Percentiles rank a stretch among this genome's conserved stretches.
These are phyloP conservation scores for Cheilosia soror DNA, from an alignment of 2,888 invertebrate genomes.

Conservation along the genomic window DNA sequence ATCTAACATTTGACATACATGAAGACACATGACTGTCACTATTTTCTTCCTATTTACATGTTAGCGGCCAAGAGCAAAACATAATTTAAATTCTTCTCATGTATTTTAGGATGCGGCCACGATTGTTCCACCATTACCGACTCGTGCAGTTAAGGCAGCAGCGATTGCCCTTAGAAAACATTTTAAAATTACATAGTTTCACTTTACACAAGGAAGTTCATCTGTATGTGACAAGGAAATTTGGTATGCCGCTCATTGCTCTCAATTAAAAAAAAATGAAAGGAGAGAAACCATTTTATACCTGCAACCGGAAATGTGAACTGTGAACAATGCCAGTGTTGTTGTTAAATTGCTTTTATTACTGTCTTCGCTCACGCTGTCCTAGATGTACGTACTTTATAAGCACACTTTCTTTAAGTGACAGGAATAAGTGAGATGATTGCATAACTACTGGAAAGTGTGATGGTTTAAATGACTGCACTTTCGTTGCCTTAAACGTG, in stretches of 20 bases:
- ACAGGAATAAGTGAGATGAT: neutral
- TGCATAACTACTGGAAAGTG: neutral
- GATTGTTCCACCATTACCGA: neutral
- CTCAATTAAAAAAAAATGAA: neutral
- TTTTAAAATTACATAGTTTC: neutral
- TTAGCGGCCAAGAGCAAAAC: neutral
- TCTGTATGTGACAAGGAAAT: neutral
- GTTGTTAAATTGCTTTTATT: neutral
- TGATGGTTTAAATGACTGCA: neutral
- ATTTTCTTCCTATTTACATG: neutral
- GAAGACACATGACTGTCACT: neutral
- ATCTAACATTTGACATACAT: neutral
- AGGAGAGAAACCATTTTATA: neutral
- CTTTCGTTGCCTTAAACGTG: too few species aligned
- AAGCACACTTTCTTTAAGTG: neutral
- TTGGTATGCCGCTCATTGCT: neutral
- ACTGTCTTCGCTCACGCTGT: neutral
- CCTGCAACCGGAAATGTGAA: neutral
- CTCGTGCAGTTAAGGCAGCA: neutral
- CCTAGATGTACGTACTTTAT: neutral
- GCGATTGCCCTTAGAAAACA: neutral
- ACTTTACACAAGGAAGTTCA: neutral
- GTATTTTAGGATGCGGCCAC: neutral
- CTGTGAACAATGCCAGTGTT: neutral
- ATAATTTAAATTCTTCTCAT: neutral